Base-by-base conservation (phyloP, 1,140 invertebrate species). In the Drosophila kepulauana region DNA sequence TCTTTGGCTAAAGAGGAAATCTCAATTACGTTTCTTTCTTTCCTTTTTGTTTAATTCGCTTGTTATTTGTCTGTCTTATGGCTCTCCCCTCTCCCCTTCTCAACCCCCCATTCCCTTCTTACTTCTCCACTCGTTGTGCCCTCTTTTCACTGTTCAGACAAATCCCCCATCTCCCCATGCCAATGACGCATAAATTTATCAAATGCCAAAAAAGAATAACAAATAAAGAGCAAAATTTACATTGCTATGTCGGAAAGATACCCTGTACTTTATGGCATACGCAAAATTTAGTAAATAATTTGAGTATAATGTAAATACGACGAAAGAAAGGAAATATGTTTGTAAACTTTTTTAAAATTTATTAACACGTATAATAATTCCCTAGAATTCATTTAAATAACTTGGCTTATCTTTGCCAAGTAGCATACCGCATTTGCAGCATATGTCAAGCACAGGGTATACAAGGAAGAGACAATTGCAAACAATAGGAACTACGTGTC, bases 1-100 rank as follows among this genome's bases (percentile, higher is more conserved):
- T 65, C 13, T 68, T 43, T 48, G 48, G 58, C 48, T 79, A 82
- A 86, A 79, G 78, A 86, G 82, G 82, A 86, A 86, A 84, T 86
- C 79, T 86, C 82, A 86, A 86, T 86, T 86, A 86, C 76, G 82
- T 73, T 65, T 67, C 71, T 70, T 72, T 71, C 66, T 77, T 77
- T 79, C 63, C 65, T 75, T 82, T 84, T 77, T 62, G 77, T 84
- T 76, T 75, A 75, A 77, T 79, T 81, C 67, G 71, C 62, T 63
- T 64, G 63, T 75, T 43, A 43, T 43, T 63, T 80, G 43, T 72
- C 15, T 25, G 64, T 15, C 28, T 64, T 41, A 38, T 15, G 11
- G 11, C 51, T 8, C 5, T 33, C 48, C 20, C 33, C 51, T 8
- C 5, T 33, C 48, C 20, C 33, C 10, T 49, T 16, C 7, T 5